Evolutionary conservation across 2,113 vertebrate species (phyloP), one percentile per base, ranked within the genome.

Genomic region (Steatornis caripensis): DNA sequence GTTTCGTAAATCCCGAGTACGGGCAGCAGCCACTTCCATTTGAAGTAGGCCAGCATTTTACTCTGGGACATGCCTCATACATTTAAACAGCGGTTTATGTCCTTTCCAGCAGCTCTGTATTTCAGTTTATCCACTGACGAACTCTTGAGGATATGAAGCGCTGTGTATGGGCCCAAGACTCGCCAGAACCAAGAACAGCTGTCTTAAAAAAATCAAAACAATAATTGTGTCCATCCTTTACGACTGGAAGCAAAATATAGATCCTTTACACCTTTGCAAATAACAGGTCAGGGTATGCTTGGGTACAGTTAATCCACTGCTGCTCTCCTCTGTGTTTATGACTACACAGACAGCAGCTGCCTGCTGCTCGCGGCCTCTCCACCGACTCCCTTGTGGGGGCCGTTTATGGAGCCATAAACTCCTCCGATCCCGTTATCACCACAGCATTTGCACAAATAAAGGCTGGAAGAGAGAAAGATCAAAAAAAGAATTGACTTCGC

Each of bases 391-490:
- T 90, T 82, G 92, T 84, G 94, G 74, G 75, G 95, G 53, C 58
- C 91, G 89, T 95, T 96, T 97, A 97, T 92, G 95, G 96, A 97
- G 71, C 81, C 88, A 96, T 93, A 97, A 97, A 96, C 96, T 95
- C 95, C 91, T 96, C 84, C 39, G 9, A 95, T 79, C 96, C 79
- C 22, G 69, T 69, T 96, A 96, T 78, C 93, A 82, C 80, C 87
- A 92, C 60, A 91, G 68, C 46, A 89, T 87, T 96, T 93, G 78
- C 90, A 95, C 85, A 95, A 93, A 96, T 78, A 90, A 51, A 97
- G 65, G 76, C 34, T 77, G 80, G 61, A 87, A 90, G 81, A 80
- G 32, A 84, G 61, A 53, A 84, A 71, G 51, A 93, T 29, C 51
- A 89, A 68, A 84, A 27, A 72, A 9, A 66, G 3, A 58, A 62